A percentile compares a stretch with the other conserved stretches of the same genome.
phyloP scores from a whole-genome alignment of 2,888 invertebrate genomes.

The Panopea generosa region DNA sequence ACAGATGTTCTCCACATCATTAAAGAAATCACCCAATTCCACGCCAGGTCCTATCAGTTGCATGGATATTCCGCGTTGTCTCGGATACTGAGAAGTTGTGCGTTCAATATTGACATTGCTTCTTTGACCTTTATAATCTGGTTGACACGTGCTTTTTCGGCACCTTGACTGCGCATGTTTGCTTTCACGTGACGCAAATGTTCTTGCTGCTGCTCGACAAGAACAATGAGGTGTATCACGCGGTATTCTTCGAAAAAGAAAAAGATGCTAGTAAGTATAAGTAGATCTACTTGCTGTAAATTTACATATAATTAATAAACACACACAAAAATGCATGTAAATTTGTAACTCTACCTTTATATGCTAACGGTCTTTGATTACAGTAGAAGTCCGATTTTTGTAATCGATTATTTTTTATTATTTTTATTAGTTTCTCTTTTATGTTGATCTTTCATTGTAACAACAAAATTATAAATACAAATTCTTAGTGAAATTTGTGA shows the following conservation, averaged over 20 bases:
- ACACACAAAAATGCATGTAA: too few relatives aligned
- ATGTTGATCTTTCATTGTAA: too few relatives aligned
- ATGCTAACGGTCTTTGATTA: too few relatives aligned
- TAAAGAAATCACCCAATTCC: conserved; percentile 17
- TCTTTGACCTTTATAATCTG: background rate
- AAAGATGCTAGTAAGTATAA: too few relatives aligned
- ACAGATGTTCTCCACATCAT: conserved; percentile 9
- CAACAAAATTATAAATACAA: too few relatives aligned
- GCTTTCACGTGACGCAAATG: conserved; percentile 1
- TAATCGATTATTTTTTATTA: too few relatives aligned
- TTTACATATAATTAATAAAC: too few relatives aligned
- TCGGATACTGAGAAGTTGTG: conserved; percentile 10
- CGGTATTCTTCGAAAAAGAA: conserved; percentile 11
- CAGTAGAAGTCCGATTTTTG: too few relatives aligned
- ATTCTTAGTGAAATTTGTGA: too few relatives aligned
- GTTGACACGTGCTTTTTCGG: background rate
- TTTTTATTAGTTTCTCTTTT: too few relatives aligned
- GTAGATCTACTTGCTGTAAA: too few relatives aligned
- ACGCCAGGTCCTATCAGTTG: conserved; percentile 2
- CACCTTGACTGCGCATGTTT: background rate
- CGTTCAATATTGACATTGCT: conserved; percentile 10
- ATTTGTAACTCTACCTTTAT: too few relatives aligned
- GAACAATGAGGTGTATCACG: background rate
- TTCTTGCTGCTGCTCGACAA: conserved; percentile 2
- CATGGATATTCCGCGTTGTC: conserved; percentile 7